phyloP scores from a whole-genome alignment of 2,113 vertebrate genomes.

The Hemiscyllium ocellatum region DNA sequence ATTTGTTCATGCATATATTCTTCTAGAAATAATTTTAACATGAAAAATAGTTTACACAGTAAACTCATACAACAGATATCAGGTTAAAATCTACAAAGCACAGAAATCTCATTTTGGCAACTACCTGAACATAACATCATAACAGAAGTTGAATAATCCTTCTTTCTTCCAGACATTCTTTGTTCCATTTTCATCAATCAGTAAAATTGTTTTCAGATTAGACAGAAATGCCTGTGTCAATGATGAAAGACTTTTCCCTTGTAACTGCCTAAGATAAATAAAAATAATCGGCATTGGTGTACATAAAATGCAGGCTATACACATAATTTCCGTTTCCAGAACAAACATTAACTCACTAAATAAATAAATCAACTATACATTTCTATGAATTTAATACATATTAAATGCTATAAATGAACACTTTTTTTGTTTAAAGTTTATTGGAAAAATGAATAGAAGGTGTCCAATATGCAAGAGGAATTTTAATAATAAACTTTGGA shows the following conservation, averaged over 20 bases:
- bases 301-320: background rate
- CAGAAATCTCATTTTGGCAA: background rate
- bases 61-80: background rate
- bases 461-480: background rate
- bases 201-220: conserved; percentile 59
- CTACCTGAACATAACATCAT: conserved; percentile 70
- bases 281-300: background rate
- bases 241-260: conserved; percentile 52
- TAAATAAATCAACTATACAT: background rate
- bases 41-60: background rate
- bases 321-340: background rate
- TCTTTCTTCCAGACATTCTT: conserved; percentile 61
- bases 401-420: background rate
- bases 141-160: conserved; percentile 66
- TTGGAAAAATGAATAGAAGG: background rate
- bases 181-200: conserved; percentile 46
- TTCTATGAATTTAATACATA: background rate
- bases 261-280: conserved; percentile 59
- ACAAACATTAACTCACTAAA: background rate
- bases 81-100: background rate
- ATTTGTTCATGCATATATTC: background rate
- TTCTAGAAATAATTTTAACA: background rate
- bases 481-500: background rate
- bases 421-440: background rate
- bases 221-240: conserved; percentile 57